phyloP scores from a whole-genome alignment of 2,113 vertebrate species.

The Alethe diademata region DNA sequence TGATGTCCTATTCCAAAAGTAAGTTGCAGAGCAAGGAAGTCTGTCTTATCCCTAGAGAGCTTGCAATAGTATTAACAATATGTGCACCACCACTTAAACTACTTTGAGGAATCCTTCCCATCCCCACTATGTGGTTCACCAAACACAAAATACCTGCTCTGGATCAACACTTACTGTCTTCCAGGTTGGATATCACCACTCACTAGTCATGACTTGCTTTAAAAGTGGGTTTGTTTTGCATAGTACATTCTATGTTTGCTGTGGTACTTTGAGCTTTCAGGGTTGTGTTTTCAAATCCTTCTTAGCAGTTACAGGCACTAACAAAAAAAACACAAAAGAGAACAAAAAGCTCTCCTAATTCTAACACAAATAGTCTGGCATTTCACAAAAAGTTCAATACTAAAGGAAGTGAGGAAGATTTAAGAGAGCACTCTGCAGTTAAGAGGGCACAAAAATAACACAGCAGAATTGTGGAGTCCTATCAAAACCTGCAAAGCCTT shows the following conservation, averaged over 20 bases:
- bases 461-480: not conserved
- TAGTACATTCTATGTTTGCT: not conserved
- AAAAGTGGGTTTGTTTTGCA: not conserved
- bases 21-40: not conserved
- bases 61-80: not conserved
- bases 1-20: not conserved
- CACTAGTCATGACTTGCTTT: not conserved
- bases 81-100: not conserved
- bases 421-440: not conserved
- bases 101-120: not conserved
- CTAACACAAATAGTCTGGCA: not conserved
- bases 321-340: not conserved
- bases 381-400: not conserved
- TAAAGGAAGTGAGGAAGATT: not conserved
- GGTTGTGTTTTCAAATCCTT: not conserved
- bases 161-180: not conserved
- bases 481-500: not conserved
- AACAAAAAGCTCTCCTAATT: not conserved
- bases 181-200: not conserved
- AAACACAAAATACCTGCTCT: not conserved
- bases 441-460: not conserved
- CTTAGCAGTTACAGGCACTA: not conserved
- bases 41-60: not conserved
- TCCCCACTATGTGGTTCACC: fast-evolving
- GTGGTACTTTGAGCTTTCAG: not conserved